These are phyloP conservation scores for Apodemus speciosus DNA, from an alignment of 2,113 vertebrate species.

Conservation along the genomic window DNA sequence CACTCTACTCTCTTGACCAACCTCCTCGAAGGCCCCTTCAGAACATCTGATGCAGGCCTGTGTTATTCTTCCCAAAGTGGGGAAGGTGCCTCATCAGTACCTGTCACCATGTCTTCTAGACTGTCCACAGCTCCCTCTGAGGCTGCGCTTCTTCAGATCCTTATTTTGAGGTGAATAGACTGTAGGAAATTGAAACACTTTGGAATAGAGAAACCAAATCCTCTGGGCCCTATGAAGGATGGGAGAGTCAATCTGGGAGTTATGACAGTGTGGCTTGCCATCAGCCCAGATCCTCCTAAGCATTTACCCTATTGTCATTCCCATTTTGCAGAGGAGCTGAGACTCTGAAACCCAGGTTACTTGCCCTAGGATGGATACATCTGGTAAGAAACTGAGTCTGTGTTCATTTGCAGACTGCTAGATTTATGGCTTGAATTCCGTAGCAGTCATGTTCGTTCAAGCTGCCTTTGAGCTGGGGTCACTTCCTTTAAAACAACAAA, in stretches of 20 bases:
- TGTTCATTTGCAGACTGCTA: not conserved
- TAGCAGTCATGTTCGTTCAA: not conserved
- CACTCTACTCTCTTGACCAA: not conserved
- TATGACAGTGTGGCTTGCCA: not conserved
- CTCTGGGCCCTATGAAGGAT: not conserved
- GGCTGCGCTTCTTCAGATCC: conserved; percentile 48
- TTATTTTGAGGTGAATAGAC: not conserved
- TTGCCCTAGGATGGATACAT: not conserved
- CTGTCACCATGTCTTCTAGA: conserved; percentile 72
- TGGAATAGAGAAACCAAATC: not conserved
- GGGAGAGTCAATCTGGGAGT: not conserved
- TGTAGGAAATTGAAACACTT: not conserved
- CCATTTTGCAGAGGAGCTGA: not conserved
- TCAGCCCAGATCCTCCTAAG: not conserved
- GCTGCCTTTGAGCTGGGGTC: not conserved
- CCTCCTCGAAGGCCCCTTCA: conserved; percentile 36
- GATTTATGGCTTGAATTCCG: not conserved
- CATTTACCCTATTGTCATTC: not conserved
- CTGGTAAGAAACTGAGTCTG: not conserved
- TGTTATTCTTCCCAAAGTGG: conserved; percentile 67
- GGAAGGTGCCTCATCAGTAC: not conserved
- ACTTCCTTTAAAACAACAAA: not conserved
- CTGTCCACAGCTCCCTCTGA: conserved; percentile 49
- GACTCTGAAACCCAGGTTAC: not conserved
- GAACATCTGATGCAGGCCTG: conserved; percentile 72